These are phyloP conservation scores for Corythoichthys intestinalis DNA, from an alignment of 2,113 vertebrate species.

Conservation along the genomic window DNA sequence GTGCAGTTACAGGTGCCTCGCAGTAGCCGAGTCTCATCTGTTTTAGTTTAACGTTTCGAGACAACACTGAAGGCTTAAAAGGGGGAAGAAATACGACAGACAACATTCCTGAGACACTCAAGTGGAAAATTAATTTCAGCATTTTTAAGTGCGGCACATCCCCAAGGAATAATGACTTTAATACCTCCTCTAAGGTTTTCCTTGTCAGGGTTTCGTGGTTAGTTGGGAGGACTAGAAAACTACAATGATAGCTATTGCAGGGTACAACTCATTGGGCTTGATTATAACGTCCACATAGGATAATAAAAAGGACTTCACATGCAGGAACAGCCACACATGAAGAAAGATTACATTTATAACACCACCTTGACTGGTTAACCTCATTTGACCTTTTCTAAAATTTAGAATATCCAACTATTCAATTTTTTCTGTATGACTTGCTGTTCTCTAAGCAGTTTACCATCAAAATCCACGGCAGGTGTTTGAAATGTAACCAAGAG, in stretches of 20 bases:
- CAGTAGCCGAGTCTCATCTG: background rate
- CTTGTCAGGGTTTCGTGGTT: background rate
- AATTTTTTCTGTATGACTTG: background rate
- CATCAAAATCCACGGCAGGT: background rate
- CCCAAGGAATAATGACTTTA: background rate
- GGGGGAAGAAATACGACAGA: background rate
- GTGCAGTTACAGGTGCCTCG: constrained; percentile 2
- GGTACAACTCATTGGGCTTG: background rate
- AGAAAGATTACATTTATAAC: background rate
- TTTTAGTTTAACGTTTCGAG: background rate
- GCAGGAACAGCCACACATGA: background rate
- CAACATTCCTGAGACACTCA: background rate
- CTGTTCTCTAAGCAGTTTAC: background rate
- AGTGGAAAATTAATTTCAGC: constrained; percentile 2
- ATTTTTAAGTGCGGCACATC: background rate
- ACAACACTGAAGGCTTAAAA: background rate
- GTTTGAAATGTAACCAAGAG: background rate
- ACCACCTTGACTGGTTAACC: background rate
- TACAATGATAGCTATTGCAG: background rate
- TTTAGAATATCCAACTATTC: background rate
- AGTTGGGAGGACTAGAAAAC: background rate
- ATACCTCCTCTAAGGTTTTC: background rate
- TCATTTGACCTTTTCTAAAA: background rate
- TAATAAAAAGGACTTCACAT: background rate
- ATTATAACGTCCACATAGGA: background rate